Base-by-base conservation (phyloP, 53 echinoderm and acorn worm species). In the Hippasteria phrygiana region DNA sequence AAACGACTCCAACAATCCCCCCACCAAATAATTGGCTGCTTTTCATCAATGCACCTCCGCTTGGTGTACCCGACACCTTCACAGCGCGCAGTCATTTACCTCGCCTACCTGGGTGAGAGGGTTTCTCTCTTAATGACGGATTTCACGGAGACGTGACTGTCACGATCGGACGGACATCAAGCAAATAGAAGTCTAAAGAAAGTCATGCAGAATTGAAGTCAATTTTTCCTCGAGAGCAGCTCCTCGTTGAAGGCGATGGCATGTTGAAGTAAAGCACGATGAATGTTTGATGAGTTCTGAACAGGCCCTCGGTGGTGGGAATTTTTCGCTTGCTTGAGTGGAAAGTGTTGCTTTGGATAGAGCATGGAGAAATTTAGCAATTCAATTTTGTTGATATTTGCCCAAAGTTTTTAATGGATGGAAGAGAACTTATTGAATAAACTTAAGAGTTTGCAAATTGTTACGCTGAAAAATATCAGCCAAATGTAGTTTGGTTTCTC, bases 131-230 rank as follows among this genome's bases (percentile, higher is more conserved):
- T 85, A 85, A 85, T 85, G 51, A 85, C 53, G 39, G 71, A 85
- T 85, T 85, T 85, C 54, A 85, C 71, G 27, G 28, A 14, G 37
- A 85, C 71, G 54, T 85, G 85, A 85, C 85, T 43, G 70, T 35
- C 51, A 50, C 71, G 55, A 53, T 53, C 39, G 24, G 36, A 29
- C 22, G 50, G 37, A 64, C 9, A 69, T 70, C 24, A 71, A 46
- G 54, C 51, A 22, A 13, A 55, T 39, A 56, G 24, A 79, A 62
- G 62, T 24, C 59, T 36, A 27, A 37, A 27, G 56, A 79, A 76
- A 27, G 47, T 17, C 48, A 76, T 76, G 76, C 76, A 76, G 79
- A 62, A 38, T 22, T 33, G 39, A n/a, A 79, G 62, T 39, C n/a
- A 62, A 42, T 62, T n/a, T 56, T 14, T 39, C 38, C 12, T 38